phyloP scores from a whole-genome alignment of 2,797 vertebrate species.

The Etheostoma nigrum region DNA sequence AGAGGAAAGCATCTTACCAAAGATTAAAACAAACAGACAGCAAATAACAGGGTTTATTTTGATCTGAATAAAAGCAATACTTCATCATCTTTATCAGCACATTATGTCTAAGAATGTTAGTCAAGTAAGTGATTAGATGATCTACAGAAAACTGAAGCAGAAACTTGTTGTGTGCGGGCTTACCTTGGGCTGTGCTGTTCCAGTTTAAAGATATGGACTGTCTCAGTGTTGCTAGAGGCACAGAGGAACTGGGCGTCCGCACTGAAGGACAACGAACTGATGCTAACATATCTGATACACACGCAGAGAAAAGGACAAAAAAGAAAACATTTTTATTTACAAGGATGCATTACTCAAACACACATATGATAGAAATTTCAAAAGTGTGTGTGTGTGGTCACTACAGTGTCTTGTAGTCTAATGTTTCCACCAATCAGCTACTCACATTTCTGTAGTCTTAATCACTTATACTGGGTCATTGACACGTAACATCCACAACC shows the following conservation, averaged over 20 bases:
- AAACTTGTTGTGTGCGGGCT: constrained; percentile 2
- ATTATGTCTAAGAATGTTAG: not conserved
- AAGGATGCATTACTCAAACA: not conserved
- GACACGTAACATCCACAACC: constrained; percentile 6
- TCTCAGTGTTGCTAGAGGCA: constrained; percentile 96
- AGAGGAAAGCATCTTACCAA: not conserved
- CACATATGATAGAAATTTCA: not conserved
- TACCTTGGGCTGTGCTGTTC: constrained; percentile 88
- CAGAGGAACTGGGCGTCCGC: constrained; percentile 94
- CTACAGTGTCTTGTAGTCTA: not conserved
- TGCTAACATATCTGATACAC: constrained; percentile 91
- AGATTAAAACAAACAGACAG: not conserved
- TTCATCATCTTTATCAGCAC: not conserved
- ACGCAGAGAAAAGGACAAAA: constrained; percentile 4
- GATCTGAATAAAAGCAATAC: constrained; percentile 1
- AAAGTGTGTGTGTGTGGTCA: not conserved
- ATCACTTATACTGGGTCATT: constrained; percentile 13
- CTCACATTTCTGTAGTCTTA: constrained; percentile 18
- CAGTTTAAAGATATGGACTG: constrained; percentile 95
- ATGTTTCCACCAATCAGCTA: constrained; percentile 14
- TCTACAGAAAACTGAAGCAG: not conserved
- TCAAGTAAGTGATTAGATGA: not conserved
- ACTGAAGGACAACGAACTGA: constrained; percentile 94
- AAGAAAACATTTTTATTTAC: not conserved
- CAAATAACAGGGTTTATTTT: constrained; percentile 4